Base-by-base conservation (phyloP, 2,797 vertebrate species). In the Tadarida brasiliensis region DNA sequence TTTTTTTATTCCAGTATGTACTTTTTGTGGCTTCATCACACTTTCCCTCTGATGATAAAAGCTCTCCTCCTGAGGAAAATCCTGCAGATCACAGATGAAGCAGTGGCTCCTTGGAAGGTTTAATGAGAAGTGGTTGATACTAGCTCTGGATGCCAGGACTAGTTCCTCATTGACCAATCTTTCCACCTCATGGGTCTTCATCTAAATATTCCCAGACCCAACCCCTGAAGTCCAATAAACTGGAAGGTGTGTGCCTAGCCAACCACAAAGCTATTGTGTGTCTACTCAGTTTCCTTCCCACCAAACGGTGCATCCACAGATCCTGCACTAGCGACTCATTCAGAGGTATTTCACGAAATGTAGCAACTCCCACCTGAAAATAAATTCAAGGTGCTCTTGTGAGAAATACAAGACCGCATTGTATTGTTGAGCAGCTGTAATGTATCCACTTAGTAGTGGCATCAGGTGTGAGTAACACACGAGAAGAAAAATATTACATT, bases 161-260 rank as follows among this genome's bases (percentile, higher is more conserved):
- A 65, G 47, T n/a, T 93, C 15, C 7, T 56, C 20, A 5, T 1
- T 7, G 26, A 26, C 59, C 54, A 39, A 5, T 59, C 28, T 56
- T 17, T 26, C 51, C 57, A 51, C 33, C 30, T 96, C 24, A 22
- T 19, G 49, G 70, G 35, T n/a, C 54, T 90, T 91, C 22, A 71
- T 39, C 24, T 88, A n/a, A 39, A 33, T 74, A 81, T 44, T 83
- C 24, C 81, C 78, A 86, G 73, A 68, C 80, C 87, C 81, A 95
- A n/a, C 24, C 61, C 35, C 71, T 44, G 54, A 88, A 95, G 86
- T 80, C 39, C 78, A 91, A 9, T 94, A 92, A 95, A 81, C 8
- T 9, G 51, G 87, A 94, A 77, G 44, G 54, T 5, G 28, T 76
- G 20, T 76, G 10, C 81, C 39, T 9, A n/a, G 35, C 49, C 67